phyloP scores from a whole-genome alignment of 2,888 invertebrate genomes.

The Globia sparganii region DNA sequence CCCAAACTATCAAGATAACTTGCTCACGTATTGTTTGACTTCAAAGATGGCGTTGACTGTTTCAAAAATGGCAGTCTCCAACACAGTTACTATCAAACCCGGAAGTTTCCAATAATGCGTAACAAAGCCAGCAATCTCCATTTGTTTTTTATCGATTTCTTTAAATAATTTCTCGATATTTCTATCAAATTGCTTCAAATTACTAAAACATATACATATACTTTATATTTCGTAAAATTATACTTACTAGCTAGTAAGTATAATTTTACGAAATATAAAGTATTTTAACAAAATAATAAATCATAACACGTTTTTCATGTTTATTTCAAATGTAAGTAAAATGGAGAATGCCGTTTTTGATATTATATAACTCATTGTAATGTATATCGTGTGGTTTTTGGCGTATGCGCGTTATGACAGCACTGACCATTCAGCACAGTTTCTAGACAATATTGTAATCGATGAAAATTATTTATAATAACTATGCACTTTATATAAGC shows the following conservation, averaged over 20 bases:
- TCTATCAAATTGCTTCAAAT: slow-evolving; percentile 16
- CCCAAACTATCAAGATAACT: no score
- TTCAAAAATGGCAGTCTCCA: slow-evolving; percentile 23
- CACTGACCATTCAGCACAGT: no score
- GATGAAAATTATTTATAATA: no score
- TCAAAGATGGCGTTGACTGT: slow-evolving; percentile 17
- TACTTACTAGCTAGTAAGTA: slow-evolving; percentile 7
- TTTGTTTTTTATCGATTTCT: slow-evolving; percentile 14
- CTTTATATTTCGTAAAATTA: no score
- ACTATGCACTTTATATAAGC: no score
- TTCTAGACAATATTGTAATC: no score
- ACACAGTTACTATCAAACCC: slow-evolving; percentile 20
- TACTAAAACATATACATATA: slow-evolving; percentile 18
- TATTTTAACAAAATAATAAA: slow-evolving; percentile 11
- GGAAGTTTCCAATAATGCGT: slow-evolving; percentile 16
- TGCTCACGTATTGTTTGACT: no score
- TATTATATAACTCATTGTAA: no score
- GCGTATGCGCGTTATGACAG: no score
- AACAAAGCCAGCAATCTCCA: slow-evolving; percentile 22
- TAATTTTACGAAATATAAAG: slow-evolving; percentile 9
- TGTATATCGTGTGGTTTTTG: no score
- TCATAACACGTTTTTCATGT: slow-evolving; percentile 15
- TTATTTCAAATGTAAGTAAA: slow-evolving; percentile 21
- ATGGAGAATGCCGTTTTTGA: slow-evolving; percentile 25
- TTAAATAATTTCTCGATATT: slow-evolving; percentile 18